phyloP scores from a whole-genome alignment of 2,888 invertebrate genomes.

The Eupithecia insigniata region DNA sequence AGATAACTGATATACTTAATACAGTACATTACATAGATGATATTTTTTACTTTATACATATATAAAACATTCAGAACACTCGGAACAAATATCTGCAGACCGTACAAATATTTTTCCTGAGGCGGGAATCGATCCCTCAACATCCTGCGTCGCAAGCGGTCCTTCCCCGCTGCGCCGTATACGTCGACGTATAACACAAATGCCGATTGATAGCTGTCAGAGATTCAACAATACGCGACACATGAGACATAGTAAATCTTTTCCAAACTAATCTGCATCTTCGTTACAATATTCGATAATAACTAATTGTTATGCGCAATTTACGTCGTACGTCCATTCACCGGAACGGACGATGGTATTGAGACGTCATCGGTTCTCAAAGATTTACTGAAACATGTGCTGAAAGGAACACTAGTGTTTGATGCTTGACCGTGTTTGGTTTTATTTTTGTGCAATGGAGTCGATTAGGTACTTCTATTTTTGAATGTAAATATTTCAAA shows the following conservation, averaged over 20 bases:
- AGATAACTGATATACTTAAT: not conserved
- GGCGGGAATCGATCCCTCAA: not conserved
- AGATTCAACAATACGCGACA: constrained; percentile 44
- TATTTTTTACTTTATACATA: not conserved
- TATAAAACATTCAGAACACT: not conserved
- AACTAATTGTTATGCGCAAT: constrained; percentile 59
- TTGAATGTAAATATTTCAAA: not conserved
- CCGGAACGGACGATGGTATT: constrained; percentile 71
- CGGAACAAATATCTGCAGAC: not conserved
- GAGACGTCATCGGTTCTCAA: constrained; percentile 60
- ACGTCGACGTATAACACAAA: constrained; percentile 14
- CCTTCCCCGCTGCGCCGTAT: not conserved
- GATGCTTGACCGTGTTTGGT: not conserved
- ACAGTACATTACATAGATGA: not conserved
- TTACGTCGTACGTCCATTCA: constrained; percentile 61
- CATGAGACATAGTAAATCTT: constrained; percentile 42
- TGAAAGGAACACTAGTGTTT: constrained; percentile 5
- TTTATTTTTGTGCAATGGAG: constrained; percentile 2
- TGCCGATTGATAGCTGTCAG: constrained; percentile 27
- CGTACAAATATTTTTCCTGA: not conserved
- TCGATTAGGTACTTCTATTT: not conserved
- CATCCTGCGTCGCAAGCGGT: not conserved
- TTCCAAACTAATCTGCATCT: constrained; percentile 40
- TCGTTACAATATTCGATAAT: constrained; percentile 54
- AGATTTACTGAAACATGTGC: constrained; percentile 46